These are phyloP conservation scores for Neostethus bicornis DNA, from an alignment of 2,797 vertebrate genomes.

Conservation along the genomic window DNA sequence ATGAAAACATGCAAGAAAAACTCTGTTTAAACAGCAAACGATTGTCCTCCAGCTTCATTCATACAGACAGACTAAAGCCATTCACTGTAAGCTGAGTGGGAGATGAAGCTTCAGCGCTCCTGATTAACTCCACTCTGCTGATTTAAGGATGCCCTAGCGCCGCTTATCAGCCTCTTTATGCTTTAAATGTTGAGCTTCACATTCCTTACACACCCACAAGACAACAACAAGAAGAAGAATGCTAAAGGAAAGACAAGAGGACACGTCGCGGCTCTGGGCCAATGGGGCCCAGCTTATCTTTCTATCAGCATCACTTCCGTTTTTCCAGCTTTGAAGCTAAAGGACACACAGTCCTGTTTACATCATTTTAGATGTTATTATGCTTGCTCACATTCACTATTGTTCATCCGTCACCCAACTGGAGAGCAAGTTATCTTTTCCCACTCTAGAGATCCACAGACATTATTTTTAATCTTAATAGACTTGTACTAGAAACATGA, in stretches of 20 bases:
- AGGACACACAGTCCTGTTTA: conserved; percentile 14
- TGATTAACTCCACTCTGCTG: conserved; percentile 49
- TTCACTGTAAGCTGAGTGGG: conserved; percentile 37
- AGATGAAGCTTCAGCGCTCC: conserved; percentile 26
- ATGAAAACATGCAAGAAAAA: conserved; percentile 15
- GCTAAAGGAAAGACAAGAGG: not conserved
- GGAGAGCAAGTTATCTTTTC: not conserved
- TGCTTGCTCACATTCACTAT: not conserved
- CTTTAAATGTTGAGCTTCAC: conserved; percentile 35
- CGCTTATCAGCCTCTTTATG: conserved; percentile 41
- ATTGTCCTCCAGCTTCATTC: conserved; percentile 32
- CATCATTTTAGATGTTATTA: not conserved
- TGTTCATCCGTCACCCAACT: not conserved
- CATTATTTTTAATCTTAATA: too few species aligned
- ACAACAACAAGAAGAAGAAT: not conserved
- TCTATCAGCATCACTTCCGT: conserved; percentile 67
- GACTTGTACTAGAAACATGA: too few species aligned
- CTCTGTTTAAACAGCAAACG: not conserved
- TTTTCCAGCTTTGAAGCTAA: conserved; percentile 51
- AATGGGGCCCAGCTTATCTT: conserved; percentile 36
- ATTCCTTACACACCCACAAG: conserved; percentile 34
- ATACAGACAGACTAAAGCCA: conserved; percentile 32
- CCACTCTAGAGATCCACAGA: too few species aligned
- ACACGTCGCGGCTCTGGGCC: not conserved
- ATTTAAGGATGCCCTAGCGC: conserved; percentile 16